Evolutionary conservation across 2,797 vertebrate genomes (phyloP).

Genomic region (Pipistrellus nathusii): DNA sequence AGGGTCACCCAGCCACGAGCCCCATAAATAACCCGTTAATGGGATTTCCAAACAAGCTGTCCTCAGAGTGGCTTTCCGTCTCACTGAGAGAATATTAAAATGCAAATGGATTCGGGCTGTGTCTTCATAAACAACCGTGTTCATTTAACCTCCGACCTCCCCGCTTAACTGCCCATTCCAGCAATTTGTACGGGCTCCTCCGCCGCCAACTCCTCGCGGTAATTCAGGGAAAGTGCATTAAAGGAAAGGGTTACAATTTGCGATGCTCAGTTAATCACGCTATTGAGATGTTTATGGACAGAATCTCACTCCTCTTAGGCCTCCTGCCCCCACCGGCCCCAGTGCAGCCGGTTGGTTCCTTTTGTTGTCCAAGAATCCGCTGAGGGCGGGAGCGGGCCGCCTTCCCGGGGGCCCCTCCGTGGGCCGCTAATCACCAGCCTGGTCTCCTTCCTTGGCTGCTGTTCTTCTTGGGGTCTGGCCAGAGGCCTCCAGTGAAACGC

Average conservation of each 20-base stretch:
- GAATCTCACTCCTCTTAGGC: slow-evolving; percentile 83
- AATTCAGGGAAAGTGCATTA: slow-evolving; percentile 85
- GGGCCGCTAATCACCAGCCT: accelerated
- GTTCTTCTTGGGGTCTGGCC: not conserved
- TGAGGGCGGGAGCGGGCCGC: not conserved
- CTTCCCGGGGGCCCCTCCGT: not conserved
- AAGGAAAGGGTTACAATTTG: slow-evolving; percentile 90
- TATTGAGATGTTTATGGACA: slow-evolving; percentile 89
- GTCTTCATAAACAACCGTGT: slow-evolving; percentile 99
- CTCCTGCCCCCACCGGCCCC: slow-evolving; percentile 36
- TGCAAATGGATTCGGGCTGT: slow-evolving; percentile 99
- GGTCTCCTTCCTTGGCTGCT: not conserved
- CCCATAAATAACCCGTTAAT: slow-evolving; percentile 99
- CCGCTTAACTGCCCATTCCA: slow-evolving; percentile 99
- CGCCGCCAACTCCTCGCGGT: slow-evolving; percentile 80
- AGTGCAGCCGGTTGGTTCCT: not conserved
- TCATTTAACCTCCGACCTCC: slow-evolving; percentile 99
- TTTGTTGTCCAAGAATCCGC: slow-evolving; percentile 47
- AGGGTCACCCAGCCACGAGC: slow-evolving; percentile 96
- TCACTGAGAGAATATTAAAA: slow-evolving; percentile 98
- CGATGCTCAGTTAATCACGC: slow-evolving; percentile 93
- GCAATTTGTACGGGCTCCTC: slow-evolving; percentile 96
- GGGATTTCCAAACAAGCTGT: slow-evolving; percentile 99
- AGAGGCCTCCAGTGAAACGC: slow-evolving; percentile 54
- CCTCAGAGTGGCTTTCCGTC: slow-evolving; percentile 92